Base-by-base conservation (phyloP, 2,888 invertebrate genomes). In the Zonitis immaculata region DNA sequence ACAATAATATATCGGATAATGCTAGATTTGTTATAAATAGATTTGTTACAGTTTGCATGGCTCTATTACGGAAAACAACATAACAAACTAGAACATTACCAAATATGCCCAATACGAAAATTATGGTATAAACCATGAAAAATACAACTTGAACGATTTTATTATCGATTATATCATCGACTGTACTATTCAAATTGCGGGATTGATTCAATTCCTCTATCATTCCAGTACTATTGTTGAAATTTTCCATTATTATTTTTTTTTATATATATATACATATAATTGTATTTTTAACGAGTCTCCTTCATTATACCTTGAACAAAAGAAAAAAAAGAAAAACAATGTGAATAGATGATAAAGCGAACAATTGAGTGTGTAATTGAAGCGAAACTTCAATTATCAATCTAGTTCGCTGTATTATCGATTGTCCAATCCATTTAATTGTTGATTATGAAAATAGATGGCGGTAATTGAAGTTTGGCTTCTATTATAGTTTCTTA, bases 11-110 rank as follows among this genome's bases (percentile, higher is more conserved):
- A 74, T 99, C 98, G 7, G 95, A 94, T 27, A 97, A 79, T 0
- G 98, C 98, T 66, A 99, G 79, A 74, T 98, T 98, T 39, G 94
- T 92, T 70, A 98, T 98, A 78, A 98, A 98, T 47, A 95, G 84
- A 74, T 98, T 98, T 3, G 98, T 98, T 30, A 98, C 97, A 0
- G 96, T 95, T 73, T 96, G 96, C 97, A 98, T 97, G 25, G 91
- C 89, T 63, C 87, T 88, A 76, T 95, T 97, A 26, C 93, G 82
- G 28, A 90, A 82, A 6, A 99, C 96, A 12, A 98, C 95, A 71
- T 88, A 96, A 69, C 95, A 94, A 18, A 98, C 97, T 14, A 98
- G 78, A 0, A 88, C 82, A 75, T 96, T 96, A 0, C 96, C 96
- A 64, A 89, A 86, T 1, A 95, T 79, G 2, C 98, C 98, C 42